These are phyloP conservation scores for Caenorhabditis macrosperma DNA, from an alignment of 2,888 invertebrate genomes.

Conservation along the genomic window DNA sequence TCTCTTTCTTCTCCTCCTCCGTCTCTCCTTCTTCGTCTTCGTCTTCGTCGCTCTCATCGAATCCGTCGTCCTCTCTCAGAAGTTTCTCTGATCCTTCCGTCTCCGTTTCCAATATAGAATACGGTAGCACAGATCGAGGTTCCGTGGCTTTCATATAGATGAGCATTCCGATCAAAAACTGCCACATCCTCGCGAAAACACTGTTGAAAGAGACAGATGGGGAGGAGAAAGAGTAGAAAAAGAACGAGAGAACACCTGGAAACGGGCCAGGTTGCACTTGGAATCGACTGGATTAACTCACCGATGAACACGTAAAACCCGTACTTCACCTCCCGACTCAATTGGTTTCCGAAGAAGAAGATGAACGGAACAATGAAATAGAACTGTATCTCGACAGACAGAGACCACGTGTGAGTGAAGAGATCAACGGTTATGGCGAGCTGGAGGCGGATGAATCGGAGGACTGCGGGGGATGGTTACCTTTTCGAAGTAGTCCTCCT, in stretches of 20 bases:
- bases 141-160: constrained; percentile 14
- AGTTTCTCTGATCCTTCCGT: constrained; percentile 13
- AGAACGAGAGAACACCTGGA: constrained; percentile 6
- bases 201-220: constrained; percentile 39
- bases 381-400: constrained; percentile 67
- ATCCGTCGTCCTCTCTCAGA: not conserved
- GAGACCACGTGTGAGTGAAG: constrained; percentile 71
- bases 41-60: constrained; percentile 10
- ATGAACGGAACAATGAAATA: constrained; percentile 64
- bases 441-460: constrained; percentile 16
- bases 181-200: constrained; percentile 61
- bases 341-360: constrained; percentile 33
- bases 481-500: constrained; percentile 47
- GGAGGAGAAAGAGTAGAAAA: constrained; percentile 1
- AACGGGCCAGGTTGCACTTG: no score
- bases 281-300: not conserved
- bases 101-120: constrained; percentile 16
- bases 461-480: not conserved
- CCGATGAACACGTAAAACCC: constrained; percentile 20
- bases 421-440: constrained; percentile 57
- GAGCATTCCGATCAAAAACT: constrained; percentile 58
- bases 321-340: not conserved
- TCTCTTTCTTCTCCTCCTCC: not conserved
- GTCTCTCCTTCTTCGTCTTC: constrained; percentile 1
- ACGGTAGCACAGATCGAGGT: not conserved